Evolutionary conservation across 2,113 vertebrate genomes (phyloP).

Genomic region (Callipepla squamata): DNA sequence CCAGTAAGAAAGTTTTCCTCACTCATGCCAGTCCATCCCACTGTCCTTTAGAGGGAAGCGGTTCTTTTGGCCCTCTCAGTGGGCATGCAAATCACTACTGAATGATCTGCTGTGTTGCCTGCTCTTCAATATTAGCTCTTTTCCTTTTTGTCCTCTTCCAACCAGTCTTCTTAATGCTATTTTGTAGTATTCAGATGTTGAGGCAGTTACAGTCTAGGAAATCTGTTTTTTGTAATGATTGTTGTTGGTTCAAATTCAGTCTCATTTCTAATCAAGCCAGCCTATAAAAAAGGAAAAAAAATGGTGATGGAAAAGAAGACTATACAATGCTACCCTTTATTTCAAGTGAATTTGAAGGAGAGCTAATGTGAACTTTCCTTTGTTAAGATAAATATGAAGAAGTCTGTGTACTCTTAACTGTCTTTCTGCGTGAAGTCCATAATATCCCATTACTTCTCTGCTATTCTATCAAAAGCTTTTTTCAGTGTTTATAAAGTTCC

Average conservation of each 20-base stretch:
- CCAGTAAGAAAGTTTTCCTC: neutral
- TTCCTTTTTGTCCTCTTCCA: neutral
- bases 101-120: neutral
- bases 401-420: neutral
- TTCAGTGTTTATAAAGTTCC: neutral
- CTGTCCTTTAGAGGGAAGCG: neutral
- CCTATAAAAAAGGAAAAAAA: neutral
- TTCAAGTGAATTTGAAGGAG: neutral
- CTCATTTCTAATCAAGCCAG: neutral
- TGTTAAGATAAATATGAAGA: neutral
- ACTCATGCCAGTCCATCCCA: accelerated
- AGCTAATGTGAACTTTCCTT: neutral
- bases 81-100: neutral
- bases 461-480: neutral
- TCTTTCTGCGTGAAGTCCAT: neutral
- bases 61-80: neutral
- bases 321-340: neutral
- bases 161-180: neutral
- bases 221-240: neutral
- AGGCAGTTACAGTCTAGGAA: neutral
- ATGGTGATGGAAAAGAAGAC: neutral
- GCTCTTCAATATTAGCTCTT: neutral
- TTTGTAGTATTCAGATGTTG: neutral
- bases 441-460: neutral
- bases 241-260: neutral